Conservation (phyloP, 2,888 invertebrate genomes). For the Stenoptilia bipunctidactyla region DNA sequence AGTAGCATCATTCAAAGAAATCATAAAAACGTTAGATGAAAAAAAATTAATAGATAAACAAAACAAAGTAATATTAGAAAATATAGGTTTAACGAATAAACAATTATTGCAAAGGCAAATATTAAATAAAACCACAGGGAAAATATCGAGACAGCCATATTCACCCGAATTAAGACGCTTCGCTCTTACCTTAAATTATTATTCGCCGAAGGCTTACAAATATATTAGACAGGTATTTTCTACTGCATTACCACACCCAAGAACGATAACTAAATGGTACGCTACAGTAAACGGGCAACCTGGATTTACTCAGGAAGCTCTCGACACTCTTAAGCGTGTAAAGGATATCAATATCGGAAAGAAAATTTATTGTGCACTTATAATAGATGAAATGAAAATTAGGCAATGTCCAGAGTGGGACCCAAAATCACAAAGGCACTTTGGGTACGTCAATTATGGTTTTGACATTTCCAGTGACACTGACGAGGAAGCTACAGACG, state of each 20-base stretch:
- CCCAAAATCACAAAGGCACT: slow-evolving; percentile 2
- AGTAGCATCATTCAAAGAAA: slow-evolving; percentile 1
- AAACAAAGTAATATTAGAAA: slow-evolving; percentile 5
- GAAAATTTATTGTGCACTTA: slow-evolving; percentile 5
- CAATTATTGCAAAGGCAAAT: slow-evolving; percentile 5
- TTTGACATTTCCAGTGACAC: slow-evolving; percentile 4
- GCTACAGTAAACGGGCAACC: not conserved
- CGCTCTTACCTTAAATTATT: slow-evolving; percentile 6
- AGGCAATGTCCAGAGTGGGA: not conserved
- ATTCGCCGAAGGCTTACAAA: slow-evolving; percentile 17
- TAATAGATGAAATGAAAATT: slow-evolving; percentile 9
- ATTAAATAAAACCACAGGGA: slow-evolving; percentile 4
- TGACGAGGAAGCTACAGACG: slow-evolving; percentile 10
- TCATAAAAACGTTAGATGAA: slow-evolving; percentile 2
- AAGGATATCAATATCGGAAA: not conserved
- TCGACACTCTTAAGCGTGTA: slow-evolving; percentile 3
- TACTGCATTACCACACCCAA: slow-evolving; percentile 5
- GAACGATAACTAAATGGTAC: slow-evolving; percentile 2
- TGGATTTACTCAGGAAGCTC: slow-evolving; percentile 5
- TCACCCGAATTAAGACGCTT: slow-evolving; percentile 8
- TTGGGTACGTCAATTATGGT: slow-evolving; percentile 6
- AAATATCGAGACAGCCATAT: slow-evolving; percentile 5
- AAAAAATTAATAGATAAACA: slow-evolving; percentile 7
- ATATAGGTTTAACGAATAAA: slow-evolving; percentile 8
- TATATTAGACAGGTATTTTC: slow-evolving; percentile 18